Conservation (phyloP, 1,140 invertebrate species). For the Drosophila nasuta region DNA sequence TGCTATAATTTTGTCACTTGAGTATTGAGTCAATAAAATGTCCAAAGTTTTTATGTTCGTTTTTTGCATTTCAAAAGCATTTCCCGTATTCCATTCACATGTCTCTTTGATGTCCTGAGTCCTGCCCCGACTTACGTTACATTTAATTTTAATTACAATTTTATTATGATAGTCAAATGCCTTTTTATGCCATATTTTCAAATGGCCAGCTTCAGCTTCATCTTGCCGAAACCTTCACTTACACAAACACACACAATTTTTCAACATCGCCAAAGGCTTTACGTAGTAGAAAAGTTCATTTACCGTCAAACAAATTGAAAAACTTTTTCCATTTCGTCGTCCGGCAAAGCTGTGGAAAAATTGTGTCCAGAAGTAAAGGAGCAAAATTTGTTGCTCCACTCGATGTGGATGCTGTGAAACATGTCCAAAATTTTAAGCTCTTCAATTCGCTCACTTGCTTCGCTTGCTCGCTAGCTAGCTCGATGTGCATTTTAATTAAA, state of each 20-base stretch:
- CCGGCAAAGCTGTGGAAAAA: slow-evolving; percentile 60
- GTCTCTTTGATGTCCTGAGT: slow-evolving; percentile 38
- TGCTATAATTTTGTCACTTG: slow-evolving; percentile 73
- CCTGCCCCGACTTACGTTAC: slow-evolving; percentile 26
- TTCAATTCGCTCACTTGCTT: slow-evolving; percentile 2
- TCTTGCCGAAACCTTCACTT: slow-evolving; percentile 14
- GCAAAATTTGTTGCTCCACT: slow-evolving; percentile 48
- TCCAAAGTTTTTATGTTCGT: slow-evolving; percentile 55
- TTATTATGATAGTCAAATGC: slow-evolving; percentile 74
- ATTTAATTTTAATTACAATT: slow-evolving; percentile 80
- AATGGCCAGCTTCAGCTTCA: slow-evolving; percentile 46
- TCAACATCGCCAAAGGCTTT: slow-evolving; percentile 24
- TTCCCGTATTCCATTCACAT: slow-evolving; percentile 32
- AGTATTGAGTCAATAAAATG: slow-evolving; percentile 69
- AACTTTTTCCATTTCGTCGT: slow-evolving; percentile 77
- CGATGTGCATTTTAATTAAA: slow-evolving; percentile 79
- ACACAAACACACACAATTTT: slow-evolving; percentile 36
- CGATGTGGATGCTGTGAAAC: slow-evolving; percentile 28
- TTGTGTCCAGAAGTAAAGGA: slow-evolving; percentile 46
- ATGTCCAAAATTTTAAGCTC: slow-evolving; percentile 56
- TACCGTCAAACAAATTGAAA: slow-evolving; percentile 82
- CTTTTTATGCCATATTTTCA: slow-evolving; percentile 76
- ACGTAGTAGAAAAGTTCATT: slow-evolving; percentile 59
- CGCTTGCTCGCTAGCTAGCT: slow-evolving; percentile 32
- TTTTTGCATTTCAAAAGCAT: slow-evolving; percentile 67